These are phyloP conservation scores for Drosophila rubida DNA, from an alignment of 2,888 invertebrate species.

Conservation along the genomic window DNA sequence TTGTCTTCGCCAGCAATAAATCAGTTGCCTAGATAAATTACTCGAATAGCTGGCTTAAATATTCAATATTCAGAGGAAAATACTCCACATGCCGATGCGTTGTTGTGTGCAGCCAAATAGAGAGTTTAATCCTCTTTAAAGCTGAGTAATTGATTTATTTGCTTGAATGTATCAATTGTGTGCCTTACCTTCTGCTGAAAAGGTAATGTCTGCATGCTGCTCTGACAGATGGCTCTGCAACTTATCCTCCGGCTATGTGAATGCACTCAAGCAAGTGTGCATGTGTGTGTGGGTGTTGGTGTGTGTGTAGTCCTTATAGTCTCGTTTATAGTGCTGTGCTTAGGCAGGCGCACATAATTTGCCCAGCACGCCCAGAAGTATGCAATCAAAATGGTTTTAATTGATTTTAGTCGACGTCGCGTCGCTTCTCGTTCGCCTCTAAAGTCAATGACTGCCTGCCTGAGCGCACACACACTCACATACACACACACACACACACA, in stretches of 20 bases:
- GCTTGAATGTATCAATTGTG: background rate
- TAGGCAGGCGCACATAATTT: constrained; percentile 52
- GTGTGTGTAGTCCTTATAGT: background rate
- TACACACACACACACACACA: constrained; percentile 20
- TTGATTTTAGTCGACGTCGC: constrained; percentile 69
- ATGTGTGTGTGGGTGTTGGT: constrained; percentile 8
- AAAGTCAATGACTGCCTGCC: constrained; percentile 70
- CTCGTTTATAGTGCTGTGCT: constrained; percentile 13
- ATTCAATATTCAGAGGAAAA: constrained; percentile 6
- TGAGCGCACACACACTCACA: constrained; percentile 23
- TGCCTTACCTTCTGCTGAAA: background rate
- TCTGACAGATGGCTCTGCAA: background rate
- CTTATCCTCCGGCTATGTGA: background rate
- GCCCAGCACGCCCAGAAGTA: constrained; percentile 50
- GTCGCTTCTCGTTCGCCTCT: constrained; percentile 43
- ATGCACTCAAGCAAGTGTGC: constrained; percentile 29
- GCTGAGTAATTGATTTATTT: background rate
- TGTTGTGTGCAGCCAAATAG: background rate
- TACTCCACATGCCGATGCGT: background rate
- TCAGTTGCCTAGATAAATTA: constrained; percentile 12
- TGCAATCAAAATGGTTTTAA: constrained; percentile 79
- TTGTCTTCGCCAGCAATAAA: background rate
- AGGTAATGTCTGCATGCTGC: background rate
- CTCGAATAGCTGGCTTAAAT: constrained; percentile 7
- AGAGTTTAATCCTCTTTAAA: background rate